Conservation (phyloP, 2,113 vertebrate species). For the Pelecanoides urinatrix region DNA sequence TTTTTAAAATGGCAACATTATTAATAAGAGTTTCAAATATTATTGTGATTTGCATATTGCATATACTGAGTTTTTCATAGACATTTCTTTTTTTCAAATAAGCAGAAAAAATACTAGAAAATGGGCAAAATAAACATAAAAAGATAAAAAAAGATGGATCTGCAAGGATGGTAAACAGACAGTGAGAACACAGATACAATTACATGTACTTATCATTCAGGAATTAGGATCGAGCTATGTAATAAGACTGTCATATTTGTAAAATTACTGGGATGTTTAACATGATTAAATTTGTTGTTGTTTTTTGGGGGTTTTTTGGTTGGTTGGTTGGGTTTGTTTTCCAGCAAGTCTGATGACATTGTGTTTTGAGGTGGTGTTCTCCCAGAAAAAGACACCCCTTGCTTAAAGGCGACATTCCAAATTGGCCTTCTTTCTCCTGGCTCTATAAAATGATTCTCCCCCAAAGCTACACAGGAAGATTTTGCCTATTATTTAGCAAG, state of each 20-base stretch:
- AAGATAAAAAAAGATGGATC: not conserved
- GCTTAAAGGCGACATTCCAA: not conserved
- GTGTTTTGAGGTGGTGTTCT: not conserved
- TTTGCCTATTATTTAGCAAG: not conserved
- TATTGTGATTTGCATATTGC: not conserved
- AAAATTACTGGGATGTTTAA: not conserved
- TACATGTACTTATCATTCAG: not conserved
- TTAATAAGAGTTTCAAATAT: not conserved
- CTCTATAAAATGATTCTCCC: not conserved
- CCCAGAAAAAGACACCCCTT: not conserved
- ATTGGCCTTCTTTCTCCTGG: not conserved
- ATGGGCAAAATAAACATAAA: not conserved
- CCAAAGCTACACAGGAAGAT: not conserved
- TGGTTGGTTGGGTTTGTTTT: not conserved
- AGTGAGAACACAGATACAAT: not conserved
- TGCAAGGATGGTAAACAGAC: not conserved
- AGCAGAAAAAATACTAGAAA: not conserved
- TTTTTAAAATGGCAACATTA: not conserved
- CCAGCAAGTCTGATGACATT: not conserved
- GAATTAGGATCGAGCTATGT: not conserved
- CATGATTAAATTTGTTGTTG: too few species aligned
- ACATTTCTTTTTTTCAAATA: not conserved
- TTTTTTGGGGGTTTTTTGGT: not conserved
- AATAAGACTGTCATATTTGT: not conserved
- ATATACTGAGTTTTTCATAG: not conserved